These are phyloP conservation scores for Morphnarchus princeps DNA, from an alignment of 2,113 vertebrate species.

Conservation along the genomic window DNA sequence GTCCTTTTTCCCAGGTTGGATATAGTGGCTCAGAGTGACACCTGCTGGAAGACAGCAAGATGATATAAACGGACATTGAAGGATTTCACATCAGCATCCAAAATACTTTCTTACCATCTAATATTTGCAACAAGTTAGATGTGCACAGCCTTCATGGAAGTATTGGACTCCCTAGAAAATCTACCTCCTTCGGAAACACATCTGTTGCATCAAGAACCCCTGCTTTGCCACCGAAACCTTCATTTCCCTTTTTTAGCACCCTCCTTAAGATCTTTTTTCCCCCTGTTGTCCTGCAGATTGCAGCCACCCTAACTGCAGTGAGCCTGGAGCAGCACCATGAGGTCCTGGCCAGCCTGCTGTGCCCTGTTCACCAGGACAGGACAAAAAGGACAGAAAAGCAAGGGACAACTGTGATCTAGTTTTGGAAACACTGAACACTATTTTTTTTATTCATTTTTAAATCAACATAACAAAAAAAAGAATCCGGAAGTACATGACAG, in stretches of 20 bases:
- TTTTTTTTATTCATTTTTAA: background rate
- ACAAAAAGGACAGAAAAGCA: background rate
- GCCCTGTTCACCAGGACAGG: background rate
- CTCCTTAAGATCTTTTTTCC: background rate
- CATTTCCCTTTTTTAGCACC: background rate
- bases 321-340: background rate
- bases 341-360: background rate
- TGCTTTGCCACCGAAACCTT: background rate
- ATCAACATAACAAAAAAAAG: background rate
- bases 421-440: background rate
- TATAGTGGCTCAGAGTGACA: slow-evolving; percentile 10
- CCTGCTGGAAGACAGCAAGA: slow-evolving; percentile 46
- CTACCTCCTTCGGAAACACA: background rate
- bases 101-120: background rate
- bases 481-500: background rate
- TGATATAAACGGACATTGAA: rapidly evolving
- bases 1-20: background rate
- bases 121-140: background rate
- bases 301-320: background rate
- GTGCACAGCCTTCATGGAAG: background rate
- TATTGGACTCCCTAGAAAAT: background rate
- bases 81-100: background rate
- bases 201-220: background rate
- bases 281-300: background rate
- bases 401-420: background rate